Evolutionary conservation across 2,797 vertebrate genomes (phyloP).

Genomic region (Trachurus trachurus): DNA sequence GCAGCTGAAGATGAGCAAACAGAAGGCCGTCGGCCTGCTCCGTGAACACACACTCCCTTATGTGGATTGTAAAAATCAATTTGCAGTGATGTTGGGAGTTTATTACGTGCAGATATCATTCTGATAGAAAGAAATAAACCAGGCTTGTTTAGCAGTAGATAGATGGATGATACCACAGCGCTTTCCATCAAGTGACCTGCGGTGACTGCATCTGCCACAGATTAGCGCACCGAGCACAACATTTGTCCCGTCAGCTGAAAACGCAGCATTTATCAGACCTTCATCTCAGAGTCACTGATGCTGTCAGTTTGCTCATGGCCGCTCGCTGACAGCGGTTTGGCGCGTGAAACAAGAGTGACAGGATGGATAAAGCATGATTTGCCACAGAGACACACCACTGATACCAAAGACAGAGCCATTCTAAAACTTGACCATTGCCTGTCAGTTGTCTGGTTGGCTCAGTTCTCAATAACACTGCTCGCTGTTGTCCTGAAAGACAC

Average conservation of each 20-base stretch:
- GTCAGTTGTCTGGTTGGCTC: too few species aligned
- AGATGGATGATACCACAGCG: background rate
- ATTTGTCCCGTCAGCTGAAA: slow-evolving; percentile 12
- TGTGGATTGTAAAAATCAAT: background rate
- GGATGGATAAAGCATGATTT: too few species aligned
- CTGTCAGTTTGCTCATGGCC: background rate
- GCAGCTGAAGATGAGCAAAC: background rate
- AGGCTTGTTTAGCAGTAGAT: background rate
- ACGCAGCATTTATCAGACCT: background rate
- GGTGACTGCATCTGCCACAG: slow-evolving; percentile 21
- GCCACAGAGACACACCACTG: too few species aligned
- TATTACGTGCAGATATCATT: background rate
- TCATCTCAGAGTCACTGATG: background rate
- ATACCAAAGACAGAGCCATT: too few species aligned
- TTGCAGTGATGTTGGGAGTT: background rate
- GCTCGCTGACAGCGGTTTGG: background rate
- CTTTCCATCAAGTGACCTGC: slow-evolving; percentile 23
- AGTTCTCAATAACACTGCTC: too few species aligned
- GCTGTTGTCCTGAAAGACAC: too few species aligned
- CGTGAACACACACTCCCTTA: background rate
- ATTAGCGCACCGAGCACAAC: slow-evolving; percentile 39
- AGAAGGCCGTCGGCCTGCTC: background rate
- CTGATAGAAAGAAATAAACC: background rate
- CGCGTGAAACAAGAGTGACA: too few species aligned
- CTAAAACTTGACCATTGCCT: too few species aligned